These are phyloP conservation scores for Noturus placidus DNA, from an alignment of 2,113 vertebrate species.

Conservation along the genomic window DNA sequence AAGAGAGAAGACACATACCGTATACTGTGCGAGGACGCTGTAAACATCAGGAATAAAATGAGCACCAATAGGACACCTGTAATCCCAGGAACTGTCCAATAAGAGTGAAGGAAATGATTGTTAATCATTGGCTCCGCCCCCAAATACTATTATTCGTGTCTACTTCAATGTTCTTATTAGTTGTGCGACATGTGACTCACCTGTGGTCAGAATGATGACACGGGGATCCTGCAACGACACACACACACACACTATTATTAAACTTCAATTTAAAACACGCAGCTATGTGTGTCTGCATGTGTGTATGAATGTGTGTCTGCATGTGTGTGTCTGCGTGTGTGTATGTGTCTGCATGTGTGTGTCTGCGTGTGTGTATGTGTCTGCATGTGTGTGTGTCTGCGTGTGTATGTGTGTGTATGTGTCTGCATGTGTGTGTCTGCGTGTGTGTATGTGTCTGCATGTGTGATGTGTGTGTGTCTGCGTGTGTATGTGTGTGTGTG, in stretches of 20 bases:
- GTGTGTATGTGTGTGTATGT: too few relatives aligned
- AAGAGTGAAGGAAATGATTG: slow-evolving; percentile 18
- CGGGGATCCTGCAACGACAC: slow-evolving; percentile 75
- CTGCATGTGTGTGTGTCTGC: too few relatives aligned
- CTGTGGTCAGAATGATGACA: slow-evolving; percentile 81
- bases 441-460: background rate
- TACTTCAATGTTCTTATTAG: background rate
- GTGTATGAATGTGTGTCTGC: background rate
- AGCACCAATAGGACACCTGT: slow-evolving; percentile 91
- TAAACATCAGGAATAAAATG: slow-evolving; percentile 92
- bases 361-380: too few relatives aligned
- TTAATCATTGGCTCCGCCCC: background rate
- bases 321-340: too few relatives aligned
- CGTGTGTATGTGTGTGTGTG: too few relatives aligned
- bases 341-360: too few relatives aligned
- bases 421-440: too few relatives aligned
- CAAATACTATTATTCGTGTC: background rate
- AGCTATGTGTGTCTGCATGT: too few relatives aligned
- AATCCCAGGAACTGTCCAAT: slow-evolving; percentile 84
- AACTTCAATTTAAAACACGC: background rate
- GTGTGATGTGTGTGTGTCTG: too few relatives aligned
- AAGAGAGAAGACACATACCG: slow-evolving; percentile 54
- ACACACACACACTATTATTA: background rate
- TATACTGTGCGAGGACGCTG: slow-evolving; percentile 88
- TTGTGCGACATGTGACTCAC: slow-evolving; percentile 65